phyloP scores from a whole-genome alignment of 2,888 invertebrate species.

The Leucophenga maculata region DNA sequence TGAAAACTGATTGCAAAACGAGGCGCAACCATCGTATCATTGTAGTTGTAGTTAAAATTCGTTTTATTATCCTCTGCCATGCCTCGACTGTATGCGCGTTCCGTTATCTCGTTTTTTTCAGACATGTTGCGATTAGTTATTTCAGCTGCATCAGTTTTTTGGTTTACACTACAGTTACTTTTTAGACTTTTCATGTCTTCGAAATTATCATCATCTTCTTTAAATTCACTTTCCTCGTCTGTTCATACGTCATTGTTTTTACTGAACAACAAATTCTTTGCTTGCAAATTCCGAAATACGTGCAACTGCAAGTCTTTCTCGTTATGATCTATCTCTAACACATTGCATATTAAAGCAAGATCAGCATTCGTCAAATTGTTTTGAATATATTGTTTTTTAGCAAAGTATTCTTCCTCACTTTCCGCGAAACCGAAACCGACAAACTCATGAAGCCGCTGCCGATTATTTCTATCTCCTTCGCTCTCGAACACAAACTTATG shows the following conservation, averaged over 20 bases:
- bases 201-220: not conserved
- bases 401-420: not conserved
- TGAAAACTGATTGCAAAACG: not conserved
- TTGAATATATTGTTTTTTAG: not conserved
- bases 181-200: not conserved
- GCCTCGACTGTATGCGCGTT: too few relatives aligned
- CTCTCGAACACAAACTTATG: constrained; percentile 1
- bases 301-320: not conserved
- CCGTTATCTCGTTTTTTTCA: not conserved
- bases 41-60: not conserved
- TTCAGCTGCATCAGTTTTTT: not conserved
- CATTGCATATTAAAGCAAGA: not conserved
- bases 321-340: not conserved
- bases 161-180: not conserved
- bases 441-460: not conserved
- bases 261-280: not conserved
- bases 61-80: too few relatives aligned
- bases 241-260: not conserved
- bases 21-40: not conserved
- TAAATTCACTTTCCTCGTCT: not conserved
- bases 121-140: not conserved
- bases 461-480: not conserved
- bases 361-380: not conserved
- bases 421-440: not conserved
- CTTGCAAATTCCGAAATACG: not conserved